Base-by-base conservation (phyloP, 2,888 invertebrate species). In the Eristalis arbustorum region DNA sequence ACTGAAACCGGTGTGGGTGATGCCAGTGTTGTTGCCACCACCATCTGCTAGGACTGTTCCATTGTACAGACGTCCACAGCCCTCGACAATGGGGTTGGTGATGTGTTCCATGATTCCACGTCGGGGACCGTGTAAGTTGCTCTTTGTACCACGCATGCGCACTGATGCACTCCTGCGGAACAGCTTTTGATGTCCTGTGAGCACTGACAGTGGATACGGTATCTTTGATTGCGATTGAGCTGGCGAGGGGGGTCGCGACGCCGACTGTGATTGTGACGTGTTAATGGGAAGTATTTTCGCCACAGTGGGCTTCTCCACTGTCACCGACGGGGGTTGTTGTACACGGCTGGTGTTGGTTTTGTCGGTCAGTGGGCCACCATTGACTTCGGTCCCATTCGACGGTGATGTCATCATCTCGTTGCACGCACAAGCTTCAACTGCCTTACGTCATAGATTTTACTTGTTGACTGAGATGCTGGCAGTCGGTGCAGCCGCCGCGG, bases 161-260 rank as follows among this genome's bases (percentile, higher is more conserved):
- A 95, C 92, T 92, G 96, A 95, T 78, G 94, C 93, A 89, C 95
- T 94, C 91, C 95, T 95, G 88, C 94, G 94, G 92, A 96, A 94
- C 90, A 92, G 89, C 89, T 90, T 89, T 71, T 83, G 77, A 22
- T 89, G 88, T 67, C 76, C 78, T 63, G 71, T 74, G 10, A 88
- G 89, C 37, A 89, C 89, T 69, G 89, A 88, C 18, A 89, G 88
- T 28, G 89, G 89, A 71, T 89, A 84, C 63, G 89, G 89, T 82
- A 88, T 88, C 49, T 88, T 87, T 57, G 80, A 76, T 10, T 75
- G 68, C 57, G 69, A 67, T 71, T 78, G 63, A 69, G 88, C 80
- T 73, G 88, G 82, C 77, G 78, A 78, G 62, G 73, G 23, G 23
- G 90, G 90, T 88, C 69, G 82, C 89, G 89, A 80, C 90, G 91